A percentile compares a stretch with the other conserved stretches of the same genome.
Conservation (phyloP, 1,140 invertebrate genomes). For the Lepidurus arcticus region DNA sequence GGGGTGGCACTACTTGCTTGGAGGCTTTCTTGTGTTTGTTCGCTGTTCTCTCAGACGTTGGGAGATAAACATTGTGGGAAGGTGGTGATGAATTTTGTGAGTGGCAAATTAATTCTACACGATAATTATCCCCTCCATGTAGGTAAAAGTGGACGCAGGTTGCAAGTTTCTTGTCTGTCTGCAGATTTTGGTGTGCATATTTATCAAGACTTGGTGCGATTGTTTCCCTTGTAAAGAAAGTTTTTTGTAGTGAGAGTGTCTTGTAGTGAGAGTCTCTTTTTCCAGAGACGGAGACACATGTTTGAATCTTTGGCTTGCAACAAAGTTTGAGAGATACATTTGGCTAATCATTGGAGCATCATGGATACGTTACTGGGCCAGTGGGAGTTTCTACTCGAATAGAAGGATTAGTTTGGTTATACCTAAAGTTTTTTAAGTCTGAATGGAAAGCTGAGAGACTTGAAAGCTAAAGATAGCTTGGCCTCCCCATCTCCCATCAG, state of each 20-base stretch:
- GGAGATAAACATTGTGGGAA: conserved; percentile 12
- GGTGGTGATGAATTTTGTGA: background rate
- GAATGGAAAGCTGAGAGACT: no score
- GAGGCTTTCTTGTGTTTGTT: background rate
- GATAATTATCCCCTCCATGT: background rate
- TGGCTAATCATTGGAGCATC: background rate
- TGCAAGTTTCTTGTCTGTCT: background rate
- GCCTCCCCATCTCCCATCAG: no score
- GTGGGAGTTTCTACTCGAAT: background rate
- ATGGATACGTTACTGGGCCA: conserved; percentile 5
- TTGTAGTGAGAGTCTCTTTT: background rate
- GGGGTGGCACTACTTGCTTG: background rate
- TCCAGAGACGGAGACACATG: background rate
- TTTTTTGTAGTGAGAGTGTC: background rate
- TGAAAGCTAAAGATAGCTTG: no score
- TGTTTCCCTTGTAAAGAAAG: no score
- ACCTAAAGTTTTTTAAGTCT: no score
- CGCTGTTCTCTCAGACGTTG: background rate
- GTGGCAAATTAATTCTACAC: background rate
- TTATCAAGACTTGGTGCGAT: background rate
- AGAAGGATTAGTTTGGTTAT: no score
- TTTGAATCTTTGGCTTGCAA: background rate
- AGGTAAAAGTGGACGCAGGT: background rate
- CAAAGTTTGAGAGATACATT: background rate
- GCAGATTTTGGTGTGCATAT: background rate